Percentiles rank a stretch among this genome's conserved stretches.
These are phyloP conservation scores for Onychomys torridus DNA, from an alignment of 2,797 vertebrate genomes.

Conservation along the genomic window DNA sequence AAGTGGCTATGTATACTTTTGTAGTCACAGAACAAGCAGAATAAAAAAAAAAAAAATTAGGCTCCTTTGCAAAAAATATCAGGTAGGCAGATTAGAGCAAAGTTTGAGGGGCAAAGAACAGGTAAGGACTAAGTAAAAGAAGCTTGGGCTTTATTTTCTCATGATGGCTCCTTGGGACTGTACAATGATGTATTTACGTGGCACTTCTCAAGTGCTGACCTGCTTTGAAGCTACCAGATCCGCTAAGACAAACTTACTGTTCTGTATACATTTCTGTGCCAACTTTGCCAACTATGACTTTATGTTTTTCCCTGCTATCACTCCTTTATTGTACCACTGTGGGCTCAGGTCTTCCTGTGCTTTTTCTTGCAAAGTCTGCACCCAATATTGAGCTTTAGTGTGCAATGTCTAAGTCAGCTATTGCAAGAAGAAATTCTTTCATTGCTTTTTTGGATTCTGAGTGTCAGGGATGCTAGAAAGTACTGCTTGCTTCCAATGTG, in stretches of 20 bases:
- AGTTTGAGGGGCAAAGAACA: not conserved
- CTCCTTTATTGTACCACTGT: no score
- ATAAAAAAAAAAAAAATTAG: not conserved
- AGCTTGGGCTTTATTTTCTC: not conserved
- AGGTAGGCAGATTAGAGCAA: not conserved
- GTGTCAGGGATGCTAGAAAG: not conserved
- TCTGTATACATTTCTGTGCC: not conserved
- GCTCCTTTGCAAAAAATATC: not conserved
- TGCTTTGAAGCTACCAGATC: no score
- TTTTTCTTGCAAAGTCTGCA: not conserved
- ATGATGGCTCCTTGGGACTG: no score
- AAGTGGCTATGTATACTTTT: not conserved
- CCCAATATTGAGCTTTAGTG: not conserved
- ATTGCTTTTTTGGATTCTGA: not conserved
- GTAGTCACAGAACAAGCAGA: no score
- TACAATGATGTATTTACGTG: not conserved
- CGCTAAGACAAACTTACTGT: not conserved
- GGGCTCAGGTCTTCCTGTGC: not conserved
- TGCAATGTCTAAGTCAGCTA: not conserved
- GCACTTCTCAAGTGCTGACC: not conserved
- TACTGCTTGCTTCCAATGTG: no score
- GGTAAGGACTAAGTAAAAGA: no score
- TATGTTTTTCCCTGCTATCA: not conserved
- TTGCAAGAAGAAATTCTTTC: no score
- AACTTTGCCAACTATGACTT: not conserved